Evolutionary conservation across 64 coral and sea anemone species (phyloP), one percentile per base, ranked within the genome.

Genomic region (Anthopleura sola): DNA sequence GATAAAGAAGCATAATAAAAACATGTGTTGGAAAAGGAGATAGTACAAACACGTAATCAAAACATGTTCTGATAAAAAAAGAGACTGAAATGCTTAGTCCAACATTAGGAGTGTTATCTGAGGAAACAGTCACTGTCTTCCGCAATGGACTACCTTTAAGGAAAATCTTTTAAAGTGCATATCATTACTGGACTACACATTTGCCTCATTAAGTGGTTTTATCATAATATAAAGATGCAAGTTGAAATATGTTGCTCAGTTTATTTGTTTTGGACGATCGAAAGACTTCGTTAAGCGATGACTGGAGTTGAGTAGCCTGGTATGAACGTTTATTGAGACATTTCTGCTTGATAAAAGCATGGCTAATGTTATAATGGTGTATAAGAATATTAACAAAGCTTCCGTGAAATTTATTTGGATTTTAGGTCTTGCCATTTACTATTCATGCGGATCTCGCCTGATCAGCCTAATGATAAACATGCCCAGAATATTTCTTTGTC

Each of bases 1-100:
- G 76, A 79, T 79, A 79, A 48, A 79, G 76, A 20, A 79, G 16
- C 44, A 48, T 79, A 79, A 79, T 79, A 79, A 79, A 79, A 48
- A 23, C 44, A 40, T 37, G 44, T 38, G 76, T 48, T 79, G 37
- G 76, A 48, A 79, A 79, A 79, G 36, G 24, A 79, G 76, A 48
- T 79, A 79, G 76, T 79, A 34, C 66, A 71, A 38, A 79, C 76
- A 48, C 76, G 24, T 79, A 79, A 79, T 79, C 37, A 79, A 44
- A 79, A 44, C 76, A 79, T 28, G 66, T 71, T 71, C 13, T 71
- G 38, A 79, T 79, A 79, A 79, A 79, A 79, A 13, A 47, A 20
- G 76, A 79, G 44, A 40, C 76, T 48, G 76, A 79, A 79, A 44
- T 44, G 34, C 66, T 71, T 71, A 71, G n/a, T 71, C 66, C 31